Conservation (phyloP, 1,140 invertebrate species). For the Acromyrmex heyeri region DNA sequence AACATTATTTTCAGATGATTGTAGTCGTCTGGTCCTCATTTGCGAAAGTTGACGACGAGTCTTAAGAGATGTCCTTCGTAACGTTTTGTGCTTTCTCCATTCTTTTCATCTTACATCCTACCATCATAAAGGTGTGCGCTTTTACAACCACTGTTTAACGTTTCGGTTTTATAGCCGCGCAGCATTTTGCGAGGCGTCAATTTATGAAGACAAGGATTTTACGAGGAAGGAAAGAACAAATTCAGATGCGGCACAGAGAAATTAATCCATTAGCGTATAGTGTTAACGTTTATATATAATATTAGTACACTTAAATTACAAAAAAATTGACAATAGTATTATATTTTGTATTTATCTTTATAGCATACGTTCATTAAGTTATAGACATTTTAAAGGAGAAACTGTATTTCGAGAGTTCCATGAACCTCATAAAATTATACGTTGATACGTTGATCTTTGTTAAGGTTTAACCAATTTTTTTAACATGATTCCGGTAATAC, state of each 20-base stretch:
- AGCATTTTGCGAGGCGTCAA: slow-evolving; percentile 25
- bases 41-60: slow-evolving; percentile 60
- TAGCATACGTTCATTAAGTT: not conserved
- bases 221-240: not conserved
- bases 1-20: slow-evolving; percentile 62
- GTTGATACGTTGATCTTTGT: not conserved
- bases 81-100: slow-evolving; percentile 45
- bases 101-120: slow-evolving; percentile 21
- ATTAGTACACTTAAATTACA: not conserved
- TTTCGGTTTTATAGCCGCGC: slow-evolving; percentile 26
- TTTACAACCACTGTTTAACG: slow-evolving; percentile 30
- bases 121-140: not conserved
- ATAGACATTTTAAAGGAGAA: not conserved
- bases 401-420: not conserved
- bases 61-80: slow-evolving; percentile 27
- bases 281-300: not conserved
- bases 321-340: not conserved
- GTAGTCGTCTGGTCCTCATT: slow-evolving; percentile 49
- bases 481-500: not conserved
- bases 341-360: not conserved
- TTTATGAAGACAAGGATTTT: slow-evolving; percentile 12
- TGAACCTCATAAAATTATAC: not conserved
- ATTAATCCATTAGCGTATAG: not conserved
- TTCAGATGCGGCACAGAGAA: not conserved
- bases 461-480: slow-evolving; percentile 24